A percentile compares a stretch with the other conserved stretches of the same genome.
Evolutionary conservation across 2,797 vertebrate species (phyloP).

Genomic region (Danio aesculapii): DNA sequence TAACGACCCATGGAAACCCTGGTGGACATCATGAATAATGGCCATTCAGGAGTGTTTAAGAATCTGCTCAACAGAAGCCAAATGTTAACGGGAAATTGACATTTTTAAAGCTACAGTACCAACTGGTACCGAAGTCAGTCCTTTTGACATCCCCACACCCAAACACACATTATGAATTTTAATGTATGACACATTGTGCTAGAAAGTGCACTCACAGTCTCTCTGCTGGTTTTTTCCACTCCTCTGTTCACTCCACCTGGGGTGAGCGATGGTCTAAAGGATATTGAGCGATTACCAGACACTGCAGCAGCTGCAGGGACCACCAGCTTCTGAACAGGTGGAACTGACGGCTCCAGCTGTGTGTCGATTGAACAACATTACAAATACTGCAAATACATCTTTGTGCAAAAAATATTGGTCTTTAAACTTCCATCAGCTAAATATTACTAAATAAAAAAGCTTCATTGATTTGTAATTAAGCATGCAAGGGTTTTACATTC

Average conservation of each 20-base stretch:
- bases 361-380: slow-evolving; percentile 44
- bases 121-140: no score
- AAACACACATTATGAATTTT: background rate
- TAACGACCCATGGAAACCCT: no score
- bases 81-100: no score
- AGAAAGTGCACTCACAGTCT: slow-evolving; percentile 79
- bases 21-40: no score
- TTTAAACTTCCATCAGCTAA: background rate
- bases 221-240: slow-evolving; percentile 81
- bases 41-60: no score
- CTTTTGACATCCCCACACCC: no score
- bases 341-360: slow-evolving; percentile 86
- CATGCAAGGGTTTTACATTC: background rate
- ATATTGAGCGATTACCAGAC: slow-evolving; percentile 82
- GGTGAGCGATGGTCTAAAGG: slow-evolving; percentile 92
- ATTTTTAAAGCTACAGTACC: no score
- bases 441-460: background rate
- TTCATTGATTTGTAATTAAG: background rate
- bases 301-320: slow-evolving; percentile 82
- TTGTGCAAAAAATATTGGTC: background rate
- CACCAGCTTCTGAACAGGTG: slow-evolving; percentile 91
- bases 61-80: no score
- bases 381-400: background rate
- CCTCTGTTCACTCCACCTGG: slow-evolving; percentile 79
- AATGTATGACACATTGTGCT: background rate